phyloP scores from a whole-genome alignment of 1,140 invertebrate genomes.

The Magallana angulata region DNA sequence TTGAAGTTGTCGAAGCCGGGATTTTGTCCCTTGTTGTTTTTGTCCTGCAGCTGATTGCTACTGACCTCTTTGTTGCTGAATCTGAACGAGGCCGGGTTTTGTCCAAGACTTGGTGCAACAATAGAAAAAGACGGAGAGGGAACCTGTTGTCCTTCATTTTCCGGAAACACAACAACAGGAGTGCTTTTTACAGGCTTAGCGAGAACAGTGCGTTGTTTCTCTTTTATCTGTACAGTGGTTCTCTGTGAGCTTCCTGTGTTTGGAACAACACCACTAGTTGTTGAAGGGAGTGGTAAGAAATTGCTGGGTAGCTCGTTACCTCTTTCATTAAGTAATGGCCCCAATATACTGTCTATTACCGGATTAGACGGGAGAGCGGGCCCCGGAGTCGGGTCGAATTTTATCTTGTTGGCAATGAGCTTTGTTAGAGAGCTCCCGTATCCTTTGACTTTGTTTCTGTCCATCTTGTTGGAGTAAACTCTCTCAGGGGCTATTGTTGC shows the following conservation, averaged over 20 bases:
- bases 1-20: not conserved
- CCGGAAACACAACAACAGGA: not conserved
- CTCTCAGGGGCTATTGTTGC: not conserved
- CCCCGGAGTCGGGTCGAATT: not conserved
- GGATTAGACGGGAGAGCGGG: not conserved
- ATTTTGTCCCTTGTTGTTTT: not conserved
- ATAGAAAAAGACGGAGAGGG: slow-evolving; percentile 2
- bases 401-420: not conserved
- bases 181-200: not conserved
- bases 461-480: not conserved
- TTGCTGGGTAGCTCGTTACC: not conserved
- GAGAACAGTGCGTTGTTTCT: not conserved
- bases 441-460: not conserved
- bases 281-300: not conserved
- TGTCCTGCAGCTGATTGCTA: slow-evolving; percentile 6
- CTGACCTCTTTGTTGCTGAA: not conserved
- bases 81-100: not conserved
- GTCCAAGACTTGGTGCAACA: not conserved
- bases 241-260: not conserved
- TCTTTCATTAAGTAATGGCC: not conserved
- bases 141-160: not conserved
- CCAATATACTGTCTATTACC: not conserved
- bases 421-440: slow-evolving; percentile 15
- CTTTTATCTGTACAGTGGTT: not conserved
- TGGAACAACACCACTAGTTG: not conserved